Percentiles rank a stretch among this genome's conserved stretches.
Conservation (phyloP, 2,888 invertebrate genomes). For the Leptarthrus brevirostris region DNA sequence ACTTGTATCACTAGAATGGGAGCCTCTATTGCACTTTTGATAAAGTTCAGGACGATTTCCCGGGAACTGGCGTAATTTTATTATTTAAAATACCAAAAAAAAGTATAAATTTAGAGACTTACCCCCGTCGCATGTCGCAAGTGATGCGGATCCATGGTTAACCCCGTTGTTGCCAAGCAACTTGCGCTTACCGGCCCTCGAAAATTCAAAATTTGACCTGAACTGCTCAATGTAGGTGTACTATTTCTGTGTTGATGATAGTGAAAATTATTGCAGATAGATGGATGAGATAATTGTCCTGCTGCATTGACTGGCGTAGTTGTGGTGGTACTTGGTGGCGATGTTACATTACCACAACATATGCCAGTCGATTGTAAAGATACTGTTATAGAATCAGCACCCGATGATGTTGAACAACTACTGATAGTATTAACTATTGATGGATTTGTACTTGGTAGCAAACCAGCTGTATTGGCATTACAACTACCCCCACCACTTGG, state of each 20-base stretch:
- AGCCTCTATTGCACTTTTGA: conserved; percentile 85
- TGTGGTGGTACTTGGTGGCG: conserved; percentile 1
- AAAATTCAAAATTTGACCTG: conserved; percentile 38
- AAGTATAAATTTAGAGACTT: conserved; percentile 36
- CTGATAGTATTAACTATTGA: not conserved
- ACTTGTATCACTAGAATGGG: conserved; percentile 93
- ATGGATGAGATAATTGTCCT: not conserved
- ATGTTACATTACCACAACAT: not conserved
- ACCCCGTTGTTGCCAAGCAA: conserved; percentile 1
- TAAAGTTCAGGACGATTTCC: conserved; percentile 76
- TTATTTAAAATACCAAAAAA: not conserved
- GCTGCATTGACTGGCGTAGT: conserved; percentile 13
- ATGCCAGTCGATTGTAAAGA: not conserved
- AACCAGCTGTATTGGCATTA: not conserved
- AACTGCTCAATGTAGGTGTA: conserved; percentile 21
- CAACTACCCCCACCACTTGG: conserved; percentile 33
- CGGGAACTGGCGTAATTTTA: conserved; percentile 40
- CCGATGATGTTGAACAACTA: conserved; percentile 16
- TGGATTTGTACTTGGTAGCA: not conserved
- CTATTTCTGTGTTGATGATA: conserved; percentile 42
- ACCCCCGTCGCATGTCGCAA: conserved; percentile 54
- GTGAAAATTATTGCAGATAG: not conserved
- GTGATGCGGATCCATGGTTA: conserved; percentile 54
- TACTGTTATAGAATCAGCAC: not conserved
- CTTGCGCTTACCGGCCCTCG: not conserved